Conservation (phyloP, 1,140 invertebrate genomes). For the Aphaenogaster ashmeadi region DNA sequence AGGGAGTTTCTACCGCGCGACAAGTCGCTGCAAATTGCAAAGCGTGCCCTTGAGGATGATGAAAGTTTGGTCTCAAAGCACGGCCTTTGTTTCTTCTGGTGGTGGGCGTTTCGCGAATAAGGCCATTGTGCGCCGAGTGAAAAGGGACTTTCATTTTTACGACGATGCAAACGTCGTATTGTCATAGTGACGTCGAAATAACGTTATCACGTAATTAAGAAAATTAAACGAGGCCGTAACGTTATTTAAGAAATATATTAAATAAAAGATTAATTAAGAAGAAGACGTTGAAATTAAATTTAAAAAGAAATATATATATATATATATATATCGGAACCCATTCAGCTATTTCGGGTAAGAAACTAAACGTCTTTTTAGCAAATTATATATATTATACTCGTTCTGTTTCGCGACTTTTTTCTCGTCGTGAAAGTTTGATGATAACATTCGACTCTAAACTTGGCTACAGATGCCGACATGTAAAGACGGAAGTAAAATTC, state of each 20-base stretch:
- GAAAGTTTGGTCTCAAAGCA: conserved; percentile 62
- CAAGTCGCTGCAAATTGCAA: conserved; percentile 62
- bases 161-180: conserved; percentile 42
- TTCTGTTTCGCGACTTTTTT: neutral
- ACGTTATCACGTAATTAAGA: conserved; percentile 58
- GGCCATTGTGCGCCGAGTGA: conserved; percentile 41
- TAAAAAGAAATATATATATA: neutral
- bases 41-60: conserved; percentile 63
- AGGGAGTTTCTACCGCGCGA: conserved; percentile 45
- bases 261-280: neutral
- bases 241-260: neutral
- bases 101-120: conserved; percentile 53
- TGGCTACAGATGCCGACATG: conserved; percentile 39
- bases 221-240: conserved; percentile 22
- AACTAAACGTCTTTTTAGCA: neutral
- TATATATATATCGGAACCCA: neutral
- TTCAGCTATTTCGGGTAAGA: neutral
- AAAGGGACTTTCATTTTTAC: conserved; percentile 56
- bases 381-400: neutral
- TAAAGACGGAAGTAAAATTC: conserved; percentile 58
- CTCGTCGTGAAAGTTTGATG: conserved; percentile 44
- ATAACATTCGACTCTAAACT: conserved; percentile 35
- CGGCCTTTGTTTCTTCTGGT: conserved; percentile 49
- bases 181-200: conserved; percentile 15
- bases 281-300: neutral